Percentiles rank a stretch among this genome's conserved stretches.
These are phyloP conservation scores for Aplodontia rufa DNA, from an alignment of 2,113 vertebrate genomes.

Conservation along the genomic window DNA sequence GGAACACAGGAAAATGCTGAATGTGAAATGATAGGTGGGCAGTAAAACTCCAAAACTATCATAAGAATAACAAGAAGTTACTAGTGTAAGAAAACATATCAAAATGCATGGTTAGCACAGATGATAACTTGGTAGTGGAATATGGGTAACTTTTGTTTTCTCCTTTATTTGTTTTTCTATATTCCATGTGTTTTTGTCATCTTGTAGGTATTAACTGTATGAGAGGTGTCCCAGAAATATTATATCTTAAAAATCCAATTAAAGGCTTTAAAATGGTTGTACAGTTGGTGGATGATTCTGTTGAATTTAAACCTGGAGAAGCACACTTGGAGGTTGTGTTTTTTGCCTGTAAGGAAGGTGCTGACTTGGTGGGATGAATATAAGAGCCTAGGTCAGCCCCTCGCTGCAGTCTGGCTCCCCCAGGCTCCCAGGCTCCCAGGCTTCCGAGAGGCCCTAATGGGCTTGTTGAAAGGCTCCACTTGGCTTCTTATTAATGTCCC, in stretches of 20 bases:
- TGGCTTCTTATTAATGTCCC: conserved; percentile 75
- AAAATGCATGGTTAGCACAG: background rate
- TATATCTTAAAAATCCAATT: background rate
- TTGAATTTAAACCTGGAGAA: conserved; percentile 31
- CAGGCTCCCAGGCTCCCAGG: conserved; percentile 3
- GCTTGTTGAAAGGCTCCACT: conserved; percentile 73
- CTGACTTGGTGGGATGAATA: conserved; percentile 53
- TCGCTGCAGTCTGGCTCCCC: background rate
- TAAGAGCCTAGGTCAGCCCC: conserved; percentile 51
- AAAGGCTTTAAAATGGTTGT: background rate
- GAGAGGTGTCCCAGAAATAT: background rate
- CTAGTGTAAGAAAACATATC: background rate
- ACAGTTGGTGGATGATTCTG: background rate
- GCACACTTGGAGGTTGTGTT: background rate
- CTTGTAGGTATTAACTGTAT: background rate
- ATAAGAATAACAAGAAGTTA: background rate
- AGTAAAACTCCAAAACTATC: background rate
- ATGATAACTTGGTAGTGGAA: background rate
- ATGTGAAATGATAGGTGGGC: background rate
- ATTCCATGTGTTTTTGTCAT: background rate
- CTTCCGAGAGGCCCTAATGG: conserved; percentile 59
- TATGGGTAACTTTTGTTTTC: background rate
- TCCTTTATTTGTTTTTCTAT: background rate
- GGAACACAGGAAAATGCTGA: background rate
- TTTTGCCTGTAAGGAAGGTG: conserved; percentile 17